Evolutionary conservation across 2,888 invertebrate species (phyloP).

Genomic region (Apotomis betuletana): DNA sequence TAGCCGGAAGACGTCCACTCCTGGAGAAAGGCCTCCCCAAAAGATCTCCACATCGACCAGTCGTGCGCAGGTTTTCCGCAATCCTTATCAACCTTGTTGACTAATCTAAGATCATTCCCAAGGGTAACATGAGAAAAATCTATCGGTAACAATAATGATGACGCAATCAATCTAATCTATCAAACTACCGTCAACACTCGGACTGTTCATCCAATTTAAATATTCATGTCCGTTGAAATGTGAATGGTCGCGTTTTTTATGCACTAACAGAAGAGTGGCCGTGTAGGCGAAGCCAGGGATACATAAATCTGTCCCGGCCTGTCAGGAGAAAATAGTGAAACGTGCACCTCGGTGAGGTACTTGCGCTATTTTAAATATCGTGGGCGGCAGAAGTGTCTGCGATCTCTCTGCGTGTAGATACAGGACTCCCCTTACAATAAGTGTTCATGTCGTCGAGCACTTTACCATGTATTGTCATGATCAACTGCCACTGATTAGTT

Average conservation of each 20-base stretch:
- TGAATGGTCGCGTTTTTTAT: slow-evolving; percentile 46
- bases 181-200: not conserved
- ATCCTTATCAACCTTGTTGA: too few species aligned
- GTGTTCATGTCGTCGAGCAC: not conserved
- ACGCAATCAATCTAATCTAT: not conserved
- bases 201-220: slow-evolving; percentile 4
- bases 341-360: slow-evolving; percentile 49
- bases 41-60: too few species aligned
- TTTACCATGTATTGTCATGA: not conserved
- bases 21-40: too few species aligned
- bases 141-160: too few species aligned
- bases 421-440: not conserved
- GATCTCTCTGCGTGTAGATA: slow-evolving; percentile 7
- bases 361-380: slow-evolving; percentile 59
- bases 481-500: not conserved
- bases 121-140: too few species aligned
- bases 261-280: slow-evolving; percentile 49
- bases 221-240: slow-evolving; percentile 21
- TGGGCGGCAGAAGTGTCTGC: slow-evolving; percentile 55
- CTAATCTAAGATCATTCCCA: too few species aligned
- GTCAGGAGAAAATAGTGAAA: slow-evolving; percentile 70
- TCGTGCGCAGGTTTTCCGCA: too few species aligned
- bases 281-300: slow-evolving; percentile 66
- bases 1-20: too few species aligned
- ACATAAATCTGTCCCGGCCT: slow-evolving; percentile 72